These are phyloP conservation scores for Microplitis deprimator DNA, from an alignment of 2,888 invertebrate genomes.

Conservation along the genomic window DNA sequence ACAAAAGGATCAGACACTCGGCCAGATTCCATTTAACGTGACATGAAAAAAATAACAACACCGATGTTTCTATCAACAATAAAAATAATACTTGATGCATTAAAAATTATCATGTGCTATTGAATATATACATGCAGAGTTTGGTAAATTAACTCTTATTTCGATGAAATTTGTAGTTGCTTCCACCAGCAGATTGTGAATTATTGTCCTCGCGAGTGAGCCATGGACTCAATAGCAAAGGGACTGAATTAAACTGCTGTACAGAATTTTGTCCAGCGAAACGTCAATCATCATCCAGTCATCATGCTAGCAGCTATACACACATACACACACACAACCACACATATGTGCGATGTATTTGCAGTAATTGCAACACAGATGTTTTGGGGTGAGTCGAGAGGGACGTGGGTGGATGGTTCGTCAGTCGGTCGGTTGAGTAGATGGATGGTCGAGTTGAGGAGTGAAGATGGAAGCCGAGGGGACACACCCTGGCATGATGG, in stretches of 20 bases:
- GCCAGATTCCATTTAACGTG: neutral
- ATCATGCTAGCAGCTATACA: neutral
- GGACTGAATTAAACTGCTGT: conserved; percentile 20
- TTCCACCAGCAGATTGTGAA: conserved; percentile 46
- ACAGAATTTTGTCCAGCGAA: conserved; percentile 40
- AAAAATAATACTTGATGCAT: neutral
- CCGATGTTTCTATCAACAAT: neutral
- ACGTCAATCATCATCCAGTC: conserved; percentile 49
- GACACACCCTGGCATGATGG: conserved; percentile 40
- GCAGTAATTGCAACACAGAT: conserved; percentile 66
- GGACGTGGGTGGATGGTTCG: neutral
- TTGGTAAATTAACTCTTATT: neutral
- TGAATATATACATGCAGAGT: neutral
- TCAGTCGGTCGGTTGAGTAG: conserved; percentile 10
- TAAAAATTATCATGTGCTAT: neutral
- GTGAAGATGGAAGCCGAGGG: conserved; percentile 27
- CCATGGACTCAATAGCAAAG: conserved; percentile 11
- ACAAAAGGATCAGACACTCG: conserved; percentile 17
- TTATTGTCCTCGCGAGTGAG: conserved; percentile 18
- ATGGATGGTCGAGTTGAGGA: conserved; percentile 12
- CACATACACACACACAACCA: neutral
- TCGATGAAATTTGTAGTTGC: conserved; percentile 48
- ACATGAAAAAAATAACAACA: conserved; percentile 5
- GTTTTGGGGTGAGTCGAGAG: conserved; percentile 54
- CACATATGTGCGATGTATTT: conserved; percentile 43